Evolutionary conservation across 1,140 invertebrate species (phyloP), one percentile per base, ranked within the genome.

Genomic region (Formica exsecta): DNA sequence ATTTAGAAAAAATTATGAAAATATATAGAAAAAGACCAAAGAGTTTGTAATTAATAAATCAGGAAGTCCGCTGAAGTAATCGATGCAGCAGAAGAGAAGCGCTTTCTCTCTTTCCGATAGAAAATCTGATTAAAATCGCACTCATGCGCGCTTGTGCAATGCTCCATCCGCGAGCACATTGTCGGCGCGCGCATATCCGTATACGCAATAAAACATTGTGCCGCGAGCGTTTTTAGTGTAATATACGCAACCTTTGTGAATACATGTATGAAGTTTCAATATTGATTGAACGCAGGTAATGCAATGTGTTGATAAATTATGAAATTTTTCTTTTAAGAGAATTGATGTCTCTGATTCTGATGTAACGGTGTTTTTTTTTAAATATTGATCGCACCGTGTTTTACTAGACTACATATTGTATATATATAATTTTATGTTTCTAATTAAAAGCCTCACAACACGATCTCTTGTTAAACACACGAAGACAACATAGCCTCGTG

Each of bases 51-150:
- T 62, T 59, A 48, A 77, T 48, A 80, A 68, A 64, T 90, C 74
- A 85, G 71, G 89, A 90, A 90, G 65, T 48, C 13, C 22, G 65
- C 0, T 57, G 65, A 83, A 38, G 36, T 62, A 70, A 89, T 75
- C 85, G 79, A 89, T 89, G 87, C 66, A 87, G 74, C 16, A 51
- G 48, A 51, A 19, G 90, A 85, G 89, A 88, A 76, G 66, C 89
- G 89, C 89, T 90, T 90, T 90, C 89, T 90, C 89, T 90, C 90
- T 90, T 89, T 88, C 89, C 73, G 66, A 86, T 84, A 71, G 77
- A 84, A 90, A 90, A 90, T 83, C 83, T 57, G 89, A 90, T 90
- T 90, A 84, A 79, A 73, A 90, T 90, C 71, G 87, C 73, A 73
- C 51, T 87, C 86, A 51, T 51, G 48, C 74, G 22, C 11, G 81